Percentiles rank a stretch among this genome's conserved stretches.
phyloP scores from a whole-genome alignment of 2,113 vertebrate species.

The Neolamprologus falcicula region DNA sequence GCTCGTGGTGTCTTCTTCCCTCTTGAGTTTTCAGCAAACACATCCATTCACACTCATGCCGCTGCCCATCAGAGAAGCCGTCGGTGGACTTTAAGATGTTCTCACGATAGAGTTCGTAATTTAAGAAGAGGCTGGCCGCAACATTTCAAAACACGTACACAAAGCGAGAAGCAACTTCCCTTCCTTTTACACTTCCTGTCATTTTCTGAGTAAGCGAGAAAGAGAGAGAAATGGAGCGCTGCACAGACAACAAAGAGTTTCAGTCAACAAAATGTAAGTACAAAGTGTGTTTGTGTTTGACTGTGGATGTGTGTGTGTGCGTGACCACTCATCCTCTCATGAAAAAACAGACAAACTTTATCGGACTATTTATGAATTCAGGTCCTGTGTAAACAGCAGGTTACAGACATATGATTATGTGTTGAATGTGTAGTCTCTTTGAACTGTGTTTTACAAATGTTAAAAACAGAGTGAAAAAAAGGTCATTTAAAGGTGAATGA shows the following conservation, averaged over 20 bases:
- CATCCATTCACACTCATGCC: neutral
- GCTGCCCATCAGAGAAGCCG: neutral
- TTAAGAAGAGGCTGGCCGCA: neutral
- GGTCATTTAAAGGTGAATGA: neutral
- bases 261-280: slow-evolving; percentile 30
- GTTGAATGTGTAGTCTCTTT: neutral
- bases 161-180: neutral
- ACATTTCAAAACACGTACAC: neutral
- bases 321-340: neutral
- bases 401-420: neutral
- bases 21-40: neutral
- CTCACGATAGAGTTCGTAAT: neutral
- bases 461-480: neutral
- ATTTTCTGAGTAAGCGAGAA: slow-evolving; percentile 24
- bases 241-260: neutral
- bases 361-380: neutral
- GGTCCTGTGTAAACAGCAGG: neutral
- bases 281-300: neutral
- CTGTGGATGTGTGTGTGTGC: neutral
- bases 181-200: slow-evolving; percentile 67
- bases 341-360: neutral
- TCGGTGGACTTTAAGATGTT: neutral
- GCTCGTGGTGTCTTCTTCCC: neutral
- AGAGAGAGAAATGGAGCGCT: slow-evolving; percentile 8
- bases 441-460: neutral